Evolutionary conservation across 2,113 vertebrate species (phyloP).

Genomic region (Balaeniceps rex): DNA sequence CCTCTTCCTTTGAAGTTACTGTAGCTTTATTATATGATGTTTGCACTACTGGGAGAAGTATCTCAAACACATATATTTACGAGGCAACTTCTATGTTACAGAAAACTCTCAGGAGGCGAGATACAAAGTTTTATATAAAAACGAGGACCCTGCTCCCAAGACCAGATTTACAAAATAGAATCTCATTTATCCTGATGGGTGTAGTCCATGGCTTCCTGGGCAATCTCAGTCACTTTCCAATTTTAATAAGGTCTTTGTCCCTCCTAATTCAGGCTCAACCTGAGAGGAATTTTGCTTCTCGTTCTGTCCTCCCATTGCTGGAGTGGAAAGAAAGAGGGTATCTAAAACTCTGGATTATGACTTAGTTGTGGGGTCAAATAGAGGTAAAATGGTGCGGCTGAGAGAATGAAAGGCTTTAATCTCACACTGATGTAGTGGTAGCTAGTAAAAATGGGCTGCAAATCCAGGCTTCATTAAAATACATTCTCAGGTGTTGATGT

Average conservation of each 20-base stretch:
- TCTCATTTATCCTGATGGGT: accelerated
- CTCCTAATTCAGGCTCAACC: background rate
- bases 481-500: background rate
- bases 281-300: background rate
- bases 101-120: background rate
- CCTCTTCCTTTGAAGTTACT: slow-evolving; percentile 17
- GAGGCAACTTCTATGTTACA: background rate
- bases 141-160: background rate
- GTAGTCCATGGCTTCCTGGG: background rate
- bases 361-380: background rate
- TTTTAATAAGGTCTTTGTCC: background rate
- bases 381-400: background rate
- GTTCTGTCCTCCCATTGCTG: accelerated
- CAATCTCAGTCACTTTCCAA: background rate
- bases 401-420: background rate
- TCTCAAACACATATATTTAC: background rate
- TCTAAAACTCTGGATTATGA: background rate
- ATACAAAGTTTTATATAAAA: background rate
- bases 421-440: background rate
- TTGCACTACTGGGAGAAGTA: background rate
- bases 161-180: background rate
- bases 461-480: background rate
- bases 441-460: background rate
- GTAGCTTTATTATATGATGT: background rate
- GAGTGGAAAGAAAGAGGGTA: background rate